A percentile compares a stretch with the other conserved stretches of the same genome.
Evolutionary conservation across 2,797 vertebrate species (phyloP).

Genomic region (Crocidura indochinensis): DNA sequence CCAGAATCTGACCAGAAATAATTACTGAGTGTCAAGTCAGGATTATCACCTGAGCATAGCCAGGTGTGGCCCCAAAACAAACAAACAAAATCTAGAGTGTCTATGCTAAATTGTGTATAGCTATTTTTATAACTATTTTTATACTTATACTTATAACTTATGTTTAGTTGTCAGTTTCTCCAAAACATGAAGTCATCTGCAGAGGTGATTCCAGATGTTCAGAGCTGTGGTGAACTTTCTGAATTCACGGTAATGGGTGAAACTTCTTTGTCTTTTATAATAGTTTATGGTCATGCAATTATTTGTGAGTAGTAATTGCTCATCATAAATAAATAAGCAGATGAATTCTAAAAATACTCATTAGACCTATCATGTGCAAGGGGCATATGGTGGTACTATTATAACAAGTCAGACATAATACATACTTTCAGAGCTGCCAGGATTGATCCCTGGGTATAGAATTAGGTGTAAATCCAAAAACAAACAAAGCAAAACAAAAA

Average conservation of each 20-base stretch:
- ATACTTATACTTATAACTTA: slow-evolving; percentile 2
- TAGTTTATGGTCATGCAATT: background rate
- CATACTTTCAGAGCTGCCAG: too few species aligned
- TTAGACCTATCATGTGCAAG: background rate
- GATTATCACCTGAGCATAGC: too few species aligned
- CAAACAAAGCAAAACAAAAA: too few species aligned
- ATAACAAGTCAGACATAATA: background rate
- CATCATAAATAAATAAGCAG: background rate
- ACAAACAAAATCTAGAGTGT: too few species aligned
- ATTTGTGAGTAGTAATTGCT: slow-evolving; percentile 37
- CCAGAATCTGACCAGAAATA: too few species aligned
- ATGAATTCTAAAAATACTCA: background rate
- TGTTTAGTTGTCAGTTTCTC: slow-evolving; percentile 65
- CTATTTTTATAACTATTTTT: too few species aligned
- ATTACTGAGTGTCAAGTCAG: too few species aligned
- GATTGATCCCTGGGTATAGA: too few species aligned
- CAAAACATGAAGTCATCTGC: slow-evolving; percentile 63
- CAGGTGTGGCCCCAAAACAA: too few species aligned
- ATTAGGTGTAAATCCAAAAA: too few species aligned
- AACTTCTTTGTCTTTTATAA: background rate
- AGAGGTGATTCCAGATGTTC: slow-evolving; percentile 53
- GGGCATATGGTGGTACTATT: background rate
- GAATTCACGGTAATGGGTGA: slow-evolving; percentile 24
- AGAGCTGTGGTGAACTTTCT: background rate
- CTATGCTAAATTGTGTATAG: too few species aligned